Base-by-base conservation (phyloP, 2,888 invertebrate genomes). In the Tipula confusa region DNA sequence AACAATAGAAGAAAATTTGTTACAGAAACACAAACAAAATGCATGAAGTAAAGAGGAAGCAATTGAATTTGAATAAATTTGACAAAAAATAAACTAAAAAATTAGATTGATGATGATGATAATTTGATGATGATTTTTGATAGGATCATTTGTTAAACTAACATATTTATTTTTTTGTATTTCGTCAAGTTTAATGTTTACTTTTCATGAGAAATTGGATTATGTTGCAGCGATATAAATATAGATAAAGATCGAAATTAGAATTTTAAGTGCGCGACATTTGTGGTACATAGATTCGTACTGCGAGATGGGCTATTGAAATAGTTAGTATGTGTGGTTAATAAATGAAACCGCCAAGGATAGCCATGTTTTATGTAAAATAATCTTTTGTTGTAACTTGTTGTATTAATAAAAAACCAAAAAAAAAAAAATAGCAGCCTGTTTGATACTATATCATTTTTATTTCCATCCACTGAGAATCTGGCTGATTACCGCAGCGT, bases 91-190 rank as follows among this genome's bases (percentile, higher is more conserved):
- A 48, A 18, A 38, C 9, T 11, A 48, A 48, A 48, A 64, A 9
- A 38, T 24, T 64, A 64, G 64, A 64, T 64, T 64, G 64, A 64
- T 64, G 64, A 64, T 64, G 64, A 64, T 64, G 64, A 64, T 64
- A 64, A 64, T 64, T 64, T 64, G 64, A 64, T 64, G 24, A 64
- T 24, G 64, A 64, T 64, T 64, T 64, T 64, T 64, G 64, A 64
- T 24, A 64, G 64, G 64, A 64, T 64, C 24, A 64, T 64, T 64
- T 64, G 64, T 64, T 64, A 64, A 24, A 64, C 24, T 64, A 64
- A 64, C 64, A 24, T 24, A 11, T 64, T 24, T 43, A 15, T 43
- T 43, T 31, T 3, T 31, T 31, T 31, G 31, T 31, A 13, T 13
- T 38, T 64, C 64, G 24, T 64, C 64, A 64, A 64, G 64, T 64